Evolutionary conservation across 2,888 invertebrate species (phyloP), one percentile per base, ranked within the genome.

Genomic region (Oscheius sp.): DNA sequence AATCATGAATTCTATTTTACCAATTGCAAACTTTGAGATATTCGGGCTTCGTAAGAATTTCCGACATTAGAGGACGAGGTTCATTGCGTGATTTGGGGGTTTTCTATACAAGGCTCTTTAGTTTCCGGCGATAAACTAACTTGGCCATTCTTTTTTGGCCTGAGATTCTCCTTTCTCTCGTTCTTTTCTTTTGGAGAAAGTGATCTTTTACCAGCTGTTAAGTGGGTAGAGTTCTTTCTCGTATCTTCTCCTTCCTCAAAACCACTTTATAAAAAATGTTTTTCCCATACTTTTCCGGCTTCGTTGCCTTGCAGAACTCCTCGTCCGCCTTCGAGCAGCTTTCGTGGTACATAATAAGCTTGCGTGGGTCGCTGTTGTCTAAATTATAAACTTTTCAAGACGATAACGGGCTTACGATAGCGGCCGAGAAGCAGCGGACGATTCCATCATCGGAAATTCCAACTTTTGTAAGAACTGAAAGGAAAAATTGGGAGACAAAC

Each of bases 311-410:
- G 45, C 41, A 18, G 7, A 25, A 58, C 27, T 46, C 76, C 78
- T 72, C 78, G 77, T 76, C 79, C 77, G 74, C 76, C 70, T 76
- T 79, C 80, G 46, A 77, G 76, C 66, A 78, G 69, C 59, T 76
- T 74, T 5, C 78, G 75, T 23, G 82, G 82, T 52, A 80, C 77
- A 69, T 80, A 82, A 69, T 82, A 82, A 6, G 78, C 78, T 75
- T 82, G 82, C 25, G 82, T 82, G 0, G 82, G 82, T 55, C 82
- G 80, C 63, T 72, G 77, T 16, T 72, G 64, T n/a, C 72, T 72
- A 27, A 66, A 72, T 41, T 21, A 23, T 9, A 16, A 3, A 9
- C 3, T 41, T 68, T 68, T 29, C 52, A 12, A 43, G 7, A 9
- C 5, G 12, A 16, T 18, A 35, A 13, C n/a, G 23, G 71, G 72